Conservation (phyloP, 2,888 invertebrate species). For the Drosophila longiperda region DNA sequence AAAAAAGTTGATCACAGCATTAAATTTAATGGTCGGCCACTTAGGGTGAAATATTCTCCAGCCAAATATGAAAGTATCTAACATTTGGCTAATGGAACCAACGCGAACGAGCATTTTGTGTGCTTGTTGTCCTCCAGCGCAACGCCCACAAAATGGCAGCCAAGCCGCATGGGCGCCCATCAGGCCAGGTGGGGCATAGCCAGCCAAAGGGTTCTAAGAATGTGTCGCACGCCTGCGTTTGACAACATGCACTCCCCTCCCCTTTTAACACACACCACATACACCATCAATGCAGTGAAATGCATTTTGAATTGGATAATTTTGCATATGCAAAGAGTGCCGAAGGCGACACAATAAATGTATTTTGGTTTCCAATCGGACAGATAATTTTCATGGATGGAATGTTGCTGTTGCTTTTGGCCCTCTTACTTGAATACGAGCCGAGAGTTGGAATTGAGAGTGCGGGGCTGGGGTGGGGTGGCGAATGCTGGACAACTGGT, state of each 20-base stretch:
- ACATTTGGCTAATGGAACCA: slow-evolving; percentile 56
- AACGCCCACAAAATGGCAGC: slow-evolving; percentile 39
- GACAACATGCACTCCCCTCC: slow-evolving; percentile 54
- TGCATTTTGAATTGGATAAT: slow-evolving; percentile 76
- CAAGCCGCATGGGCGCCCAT: slow-evolving; percentile 8
- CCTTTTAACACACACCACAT: background rate
- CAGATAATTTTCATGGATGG: slow-evolving; percentile 58
- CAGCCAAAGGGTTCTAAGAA: slow-evolving; percentile 31
- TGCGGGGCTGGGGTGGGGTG: background rate
- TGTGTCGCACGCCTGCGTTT: slow-evolving; percentile 30
- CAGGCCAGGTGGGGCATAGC: slow-evolving; percentile 24
- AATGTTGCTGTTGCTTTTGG: slow-evolving; percentile 25
- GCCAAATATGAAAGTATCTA: slow-evolving; percentile 38
- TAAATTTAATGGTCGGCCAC: slow-evolving; percentile 59
- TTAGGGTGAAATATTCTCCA: slow-evolving; percentile 45
- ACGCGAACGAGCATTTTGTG: slow-evolving; percentile 10
- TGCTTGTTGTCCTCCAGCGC: slow-evolving; percentile 26
- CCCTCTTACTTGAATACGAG: slow-evolving; percentile 11
- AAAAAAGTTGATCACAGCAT: slow-evolving; percentile 49
- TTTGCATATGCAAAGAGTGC: slow-evolving; percentile 65
- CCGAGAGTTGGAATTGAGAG: background rate
- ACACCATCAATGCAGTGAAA: slow-evolving; percentile 63
- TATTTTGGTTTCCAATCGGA: slow-evolving; percentile 57
- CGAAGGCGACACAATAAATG: slow-evolving; percentile 58
- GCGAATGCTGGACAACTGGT: slow-evolving; percentile 41